Evolutionary conservation across 2,888 invertebrate genomes (phyloP), one percentile per base, ranked within the genome.

Genomic region (Oxystoma pomonae): DNA sequence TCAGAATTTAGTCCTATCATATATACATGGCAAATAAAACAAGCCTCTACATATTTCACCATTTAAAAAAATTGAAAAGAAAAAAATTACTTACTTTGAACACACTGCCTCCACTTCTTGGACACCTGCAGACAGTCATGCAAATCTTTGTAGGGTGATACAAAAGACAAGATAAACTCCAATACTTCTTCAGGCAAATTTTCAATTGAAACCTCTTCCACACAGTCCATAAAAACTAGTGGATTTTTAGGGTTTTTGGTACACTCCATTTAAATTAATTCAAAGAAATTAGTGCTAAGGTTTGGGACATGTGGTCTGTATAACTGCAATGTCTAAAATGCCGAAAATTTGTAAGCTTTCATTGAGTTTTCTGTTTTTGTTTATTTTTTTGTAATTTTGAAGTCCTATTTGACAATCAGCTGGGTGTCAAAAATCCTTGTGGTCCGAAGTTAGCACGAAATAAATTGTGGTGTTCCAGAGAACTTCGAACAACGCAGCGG

Each of bases 111-210:
- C 96, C 96, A 98, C 76, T 92, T 85, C 78, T 90, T 91, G 73
- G 91, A 94, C 52, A 97, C 96, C 67, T 87, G 81, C 84, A 89
- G 90, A 77, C 95, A 94, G 76, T 89, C 87, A 79, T 94, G 89
- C 70, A 96, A 82, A 82, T 97, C 96, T 77, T 88, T 88, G 76
- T 98, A 98, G 0, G 96, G 96, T 62, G 94, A 92, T 69, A 97
- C 82, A 76, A 94, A 86, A 70, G 91, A 87, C 69, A 98, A 84
- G 77, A 98, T 94, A 77, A 93, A 94, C 81, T 96, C 96, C 71
- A 98, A 81, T 63, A 98, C 89, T 84, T 97, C 96, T 79, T 96
- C 94, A 53, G 98, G 97, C 68, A 98, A 82, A 78, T 91, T 89
- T 76, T 90, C 87, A 60, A 87, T 83, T 16, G 73, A 73, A 59